Base-by-base conservation (phyloP, 2,797 vertebrate species). In the Rhodeus uyekii region DNA sequence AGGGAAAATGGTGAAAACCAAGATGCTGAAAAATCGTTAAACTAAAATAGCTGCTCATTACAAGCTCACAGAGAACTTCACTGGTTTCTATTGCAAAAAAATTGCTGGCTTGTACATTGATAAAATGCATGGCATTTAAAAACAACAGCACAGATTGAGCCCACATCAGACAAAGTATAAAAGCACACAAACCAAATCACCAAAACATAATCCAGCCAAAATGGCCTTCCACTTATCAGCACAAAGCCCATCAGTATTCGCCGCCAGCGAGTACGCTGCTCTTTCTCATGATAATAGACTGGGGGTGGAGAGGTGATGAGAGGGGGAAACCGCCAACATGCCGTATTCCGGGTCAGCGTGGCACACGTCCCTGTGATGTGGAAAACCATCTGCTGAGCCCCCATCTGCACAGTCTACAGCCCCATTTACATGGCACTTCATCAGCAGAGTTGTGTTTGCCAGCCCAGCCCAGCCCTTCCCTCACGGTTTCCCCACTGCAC, bases 281-380 rank as follows among this genome's bases (percentile, higher is more conserved):
- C 88, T 92, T 94, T 93, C 91, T 88, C 90, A 93, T 93, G 90
- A 88, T 92, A 93, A 94, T 93, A 81, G 78, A 44, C 69, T 65
- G 61, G 36, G 46, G 80, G 46, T 67, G 72, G 72, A 65, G 61
- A 44, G 24, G 72, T 81, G 71, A 74, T 65, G 55, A 69, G 65
- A 80, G 67, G 64, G 55, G 60, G 42, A 44, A 81, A 50, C 34
- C 44, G n/a, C 19, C 14, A 32, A 22, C 29, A 10, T 39, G 42
- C 55, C 6, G 5, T 81, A 53, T 60, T 76, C 61, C 63, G 60
- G 80, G 80, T 82, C 73, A 76, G 64, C 19, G 38, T 82, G 80
- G 61, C 72, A 69, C 50, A 36, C 22, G 34, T 76, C 63, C 38
- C 63, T 74, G 60, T 82, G 73, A 76, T 76, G 73, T 82, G 63